Evolutionary conservation across 2,888 invertebrate species (phyloP).

Genomic region (Brassicogethes aeneus): DNA sequence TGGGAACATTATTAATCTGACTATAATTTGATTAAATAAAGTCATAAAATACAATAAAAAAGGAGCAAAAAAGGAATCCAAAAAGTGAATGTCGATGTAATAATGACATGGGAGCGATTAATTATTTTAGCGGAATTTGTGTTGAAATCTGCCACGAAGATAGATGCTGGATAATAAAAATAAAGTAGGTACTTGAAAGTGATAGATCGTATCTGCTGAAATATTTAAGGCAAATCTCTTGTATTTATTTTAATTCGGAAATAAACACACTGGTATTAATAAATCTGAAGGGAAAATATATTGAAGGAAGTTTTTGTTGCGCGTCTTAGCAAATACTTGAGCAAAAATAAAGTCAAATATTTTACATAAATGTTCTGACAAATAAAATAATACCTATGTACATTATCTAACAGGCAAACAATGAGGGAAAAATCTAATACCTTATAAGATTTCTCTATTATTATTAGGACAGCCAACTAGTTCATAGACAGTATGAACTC

Average conservation of each 20-base stretch:
- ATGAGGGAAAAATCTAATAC: too few species aligned
- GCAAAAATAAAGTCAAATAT: too few species aligned
- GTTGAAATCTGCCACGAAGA: neutral
- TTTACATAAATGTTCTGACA: too few species aligned
- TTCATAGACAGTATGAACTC: too few species aligned
- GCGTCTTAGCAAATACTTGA: too few species aligned
- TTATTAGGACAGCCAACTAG: too few species aligned
- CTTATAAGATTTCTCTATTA: too few species aligned
- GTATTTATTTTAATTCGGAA: slow-evolving; percentile 1
- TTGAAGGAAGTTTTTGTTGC: neutral
- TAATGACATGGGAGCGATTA: neutral
- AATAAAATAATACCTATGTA: too few species aligned
- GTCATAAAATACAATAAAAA: too few species aligned
- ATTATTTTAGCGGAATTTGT: neutral
- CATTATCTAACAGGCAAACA: too few species aligned
- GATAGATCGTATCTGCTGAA: neutral
- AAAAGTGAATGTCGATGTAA: neutral
- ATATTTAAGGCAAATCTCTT: slow-evolving; percentile 1
- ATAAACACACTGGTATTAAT: neutral
- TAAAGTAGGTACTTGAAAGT: slow-evolving; percentile 1
- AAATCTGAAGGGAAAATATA: neutral
- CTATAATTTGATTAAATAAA: too few species aligned
- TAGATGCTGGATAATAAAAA: neutral
- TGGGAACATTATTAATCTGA: too few species aligned
- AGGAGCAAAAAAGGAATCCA: neutral